Evolutionary conservation across 1,140 invertebrate genomes (phyloP).

Genomic region (Dryas iulia): DNA sequence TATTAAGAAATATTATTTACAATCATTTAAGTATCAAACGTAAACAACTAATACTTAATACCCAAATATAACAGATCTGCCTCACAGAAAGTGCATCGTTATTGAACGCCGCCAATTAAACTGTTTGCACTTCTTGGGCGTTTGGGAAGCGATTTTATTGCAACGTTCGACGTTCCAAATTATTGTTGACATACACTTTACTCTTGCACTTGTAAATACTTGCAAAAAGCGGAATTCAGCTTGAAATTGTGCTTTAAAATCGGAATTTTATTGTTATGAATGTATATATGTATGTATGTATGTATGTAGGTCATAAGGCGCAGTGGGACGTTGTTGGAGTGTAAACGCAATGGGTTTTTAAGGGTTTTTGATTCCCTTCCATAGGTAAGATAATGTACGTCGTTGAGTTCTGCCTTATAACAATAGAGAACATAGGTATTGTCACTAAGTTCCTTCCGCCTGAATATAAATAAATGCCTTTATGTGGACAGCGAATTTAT

Average conservation of each 20-base stretch:
- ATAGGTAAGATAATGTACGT: no score
- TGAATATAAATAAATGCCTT: no score
- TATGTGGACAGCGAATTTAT: no score
- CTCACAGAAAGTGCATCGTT: slow-evolving; percentile 12
- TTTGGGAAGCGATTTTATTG: slow-evolving; percentile 23
- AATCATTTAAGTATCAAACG: neutral
- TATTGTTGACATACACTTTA: slow-evolving; percentile 20
- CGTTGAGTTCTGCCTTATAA: no score
- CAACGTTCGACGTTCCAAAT: slow-evolving; percentile 17
- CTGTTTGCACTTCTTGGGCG: slow-evolving; percentile 18
- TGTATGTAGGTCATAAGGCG: no score
- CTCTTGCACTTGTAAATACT: slow-evolving; percentile 1
- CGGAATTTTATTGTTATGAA: neutral
- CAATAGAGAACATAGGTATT: no score
- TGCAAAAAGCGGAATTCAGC: neutral
- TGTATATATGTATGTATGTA: no score
- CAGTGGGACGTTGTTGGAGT: no score
- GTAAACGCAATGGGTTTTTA: no score
- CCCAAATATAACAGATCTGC: neutral
- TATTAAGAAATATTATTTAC: neutral
- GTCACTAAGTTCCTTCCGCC: no score
- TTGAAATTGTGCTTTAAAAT: neutral
- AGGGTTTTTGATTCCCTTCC: no score
- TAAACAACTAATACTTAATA: neutral
- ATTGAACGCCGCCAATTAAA: slow-evolving; percentile 20